phyloP scores from a whole-genome alignment of 2,113 vertebrate species.

The Zapus hudsonius region DNA sequence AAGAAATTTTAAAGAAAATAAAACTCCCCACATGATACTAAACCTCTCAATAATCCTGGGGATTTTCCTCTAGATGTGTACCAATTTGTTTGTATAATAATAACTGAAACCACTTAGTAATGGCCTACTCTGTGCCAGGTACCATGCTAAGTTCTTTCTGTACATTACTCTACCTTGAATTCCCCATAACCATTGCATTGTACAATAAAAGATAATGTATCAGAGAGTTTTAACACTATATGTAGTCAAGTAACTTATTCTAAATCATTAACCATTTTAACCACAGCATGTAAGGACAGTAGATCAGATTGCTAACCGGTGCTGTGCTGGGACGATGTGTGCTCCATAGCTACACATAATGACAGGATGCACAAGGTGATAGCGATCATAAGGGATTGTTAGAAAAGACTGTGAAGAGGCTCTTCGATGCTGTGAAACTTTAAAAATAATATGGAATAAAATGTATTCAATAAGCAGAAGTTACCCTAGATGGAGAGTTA shows the following conservation, averaged over 20 bases:
- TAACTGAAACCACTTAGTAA: conserved; percentile 9
- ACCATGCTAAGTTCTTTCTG: background rate
- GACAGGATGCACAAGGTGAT: background rate
- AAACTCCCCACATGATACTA: background rate
- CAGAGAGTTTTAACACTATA: background rate
- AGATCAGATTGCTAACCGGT: background rate
- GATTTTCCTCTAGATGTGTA: background rate
- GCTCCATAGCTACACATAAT: background rate
- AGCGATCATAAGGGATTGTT: background rate
- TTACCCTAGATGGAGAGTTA: background rate
- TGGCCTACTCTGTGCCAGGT: background rate
- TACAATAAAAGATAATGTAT: background rate
- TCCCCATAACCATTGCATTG: background rate
- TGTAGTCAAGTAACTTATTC: background rate
- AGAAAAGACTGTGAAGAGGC: background rate
- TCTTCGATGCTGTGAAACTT: background rate
- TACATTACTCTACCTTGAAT: conserved; percentile 1
- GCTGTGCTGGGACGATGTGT: background rate
- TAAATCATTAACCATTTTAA: background rate
- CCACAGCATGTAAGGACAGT: background rate
- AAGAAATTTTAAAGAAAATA: background rate
- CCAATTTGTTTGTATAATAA: background rate
- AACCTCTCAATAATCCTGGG: background rate
- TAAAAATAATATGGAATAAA: background rate
- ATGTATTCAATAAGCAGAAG: conserved; percentile 7